phyloP scores from a whole-genome alignment of 2,797 vertebrate species.

The Heterohyrax brucei region DNA sequence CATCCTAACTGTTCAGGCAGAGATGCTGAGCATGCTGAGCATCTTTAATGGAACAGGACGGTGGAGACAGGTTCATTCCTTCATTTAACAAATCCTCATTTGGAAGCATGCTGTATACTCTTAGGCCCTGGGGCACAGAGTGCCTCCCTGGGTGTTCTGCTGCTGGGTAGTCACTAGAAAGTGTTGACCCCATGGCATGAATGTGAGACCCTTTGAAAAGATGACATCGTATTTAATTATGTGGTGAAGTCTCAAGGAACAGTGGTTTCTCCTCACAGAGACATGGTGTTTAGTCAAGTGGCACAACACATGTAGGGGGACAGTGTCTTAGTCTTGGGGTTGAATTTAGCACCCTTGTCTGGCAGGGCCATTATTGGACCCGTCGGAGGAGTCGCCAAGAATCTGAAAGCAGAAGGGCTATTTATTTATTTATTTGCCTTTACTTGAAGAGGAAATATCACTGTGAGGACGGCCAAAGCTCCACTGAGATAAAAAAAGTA shows the following conservation, averaged over 20 bases:
- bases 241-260: too few species aligned
- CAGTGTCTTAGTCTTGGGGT: not conserved
- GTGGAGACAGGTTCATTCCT: not conserved
- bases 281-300: not conserved
- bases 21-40: too few species aligned
- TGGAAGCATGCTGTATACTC: too few species aligned
- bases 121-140: fast-evolving
- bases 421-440: not conserved
- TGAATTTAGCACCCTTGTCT: too few species aligned
- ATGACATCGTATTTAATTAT: too few species aligned
- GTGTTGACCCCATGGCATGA: not conserved
- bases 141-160: not conserved
- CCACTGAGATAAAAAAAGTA: too few species aligned
- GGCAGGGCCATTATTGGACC: not conserved
- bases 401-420: not conserved
- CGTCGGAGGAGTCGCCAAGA: not conserved
- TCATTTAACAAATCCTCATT: not conserved
- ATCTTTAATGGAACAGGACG: too few species aligned
- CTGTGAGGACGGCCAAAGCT: too few species aligned
- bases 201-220: too few species aligned
- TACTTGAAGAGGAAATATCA: not conserved
- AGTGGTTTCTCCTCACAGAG: too few species aligned
- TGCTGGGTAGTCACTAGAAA: too few species aligned
- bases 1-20: not conserved
- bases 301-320: not conserved